Base-by-base conservation (phyloP, 2,888 invertebrate genomes). In the Acheta domesticus region DNA sequence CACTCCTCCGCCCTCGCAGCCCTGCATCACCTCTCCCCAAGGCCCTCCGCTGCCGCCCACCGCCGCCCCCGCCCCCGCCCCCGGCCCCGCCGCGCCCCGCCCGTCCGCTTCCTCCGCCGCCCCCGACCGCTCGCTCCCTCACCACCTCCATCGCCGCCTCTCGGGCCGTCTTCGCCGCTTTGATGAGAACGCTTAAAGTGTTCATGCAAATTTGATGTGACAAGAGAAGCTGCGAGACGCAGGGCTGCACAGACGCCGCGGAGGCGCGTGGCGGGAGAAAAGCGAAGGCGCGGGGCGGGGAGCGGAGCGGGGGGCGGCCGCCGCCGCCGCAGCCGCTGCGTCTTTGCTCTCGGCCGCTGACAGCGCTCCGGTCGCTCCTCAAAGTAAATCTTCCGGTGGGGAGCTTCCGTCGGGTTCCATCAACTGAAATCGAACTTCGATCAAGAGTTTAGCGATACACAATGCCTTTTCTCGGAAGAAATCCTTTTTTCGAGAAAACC, bases 121-220 rank as follows among this genome's bases (percentile, higher is more conserved):
- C 62, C 2, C 62, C 19, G 3, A 0, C n/a, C 62, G 62, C 14
- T 12, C n/a, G 12, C 62, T 12, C 62, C 16, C 62, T 5, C 62
- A n/a, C 62, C 16, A 12, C n/a, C 76, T 49, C 78, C 75, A 36
- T 62, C 20, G 75, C 62, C 77, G 62, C 21, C 49, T 16, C n/a
- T n/a, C 49, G 75, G 49, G 74, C 23, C 80, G 79, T 77, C 78
- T 48, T 81, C 81, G 81, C 82, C 82, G 82, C 82, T 82, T 76
- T 79, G 77, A 78, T 77, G 76, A 78, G 62, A 62, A 76, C 76
- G 76, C 82, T 83, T 83, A 83, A 83, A n/a, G 83, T 83, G 83
- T 87, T 85, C 85, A 87, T 87, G 87, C 87, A 87, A 87, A 87
- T 87, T 87, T 87, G 87, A 87, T 87, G 87, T 84, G 85, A 86